Conservation (phyloP, 2,888 invertebrate species). For the Tridacna gigas region DNA sequence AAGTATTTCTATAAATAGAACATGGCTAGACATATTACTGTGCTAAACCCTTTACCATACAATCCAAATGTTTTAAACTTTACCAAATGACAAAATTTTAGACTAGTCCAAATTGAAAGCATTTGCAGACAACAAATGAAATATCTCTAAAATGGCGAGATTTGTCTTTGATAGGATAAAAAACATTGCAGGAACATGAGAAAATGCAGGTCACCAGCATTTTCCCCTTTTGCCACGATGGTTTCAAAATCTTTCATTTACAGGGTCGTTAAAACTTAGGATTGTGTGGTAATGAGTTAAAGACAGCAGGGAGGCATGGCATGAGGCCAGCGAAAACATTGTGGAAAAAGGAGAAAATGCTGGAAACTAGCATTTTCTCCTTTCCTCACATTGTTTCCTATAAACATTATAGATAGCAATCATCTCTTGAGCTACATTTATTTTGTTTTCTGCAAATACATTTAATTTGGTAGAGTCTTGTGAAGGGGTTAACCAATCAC, state of each 20-base stretch:
- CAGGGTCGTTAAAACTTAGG: neutral
- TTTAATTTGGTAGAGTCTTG: no score
- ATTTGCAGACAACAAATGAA: neutral
- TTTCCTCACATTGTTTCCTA: no score
- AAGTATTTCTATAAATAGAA: slow-evolving; percentile 12
- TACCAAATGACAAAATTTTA: neutral
- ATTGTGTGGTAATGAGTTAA: neutral
- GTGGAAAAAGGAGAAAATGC: no score
- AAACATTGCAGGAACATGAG: neutral
- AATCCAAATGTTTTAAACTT: neutral
- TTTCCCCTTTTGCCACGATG: neutral
- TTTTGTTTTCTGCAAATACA: no score
- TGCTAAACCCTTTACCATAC: neutral
- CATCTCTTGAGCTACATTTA: no score
- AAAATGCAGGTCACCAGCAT: neutral
- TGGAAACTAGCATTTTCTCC: no score
- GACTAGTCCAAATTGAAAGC: neutral
- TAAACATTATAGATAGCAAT: no score
- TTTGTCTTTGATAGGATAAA: neutral
- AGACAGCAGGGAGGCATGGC: neutral
- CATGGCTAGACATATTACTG: slow-evolving; percentile 7
- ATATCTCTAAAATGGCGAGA: neutral
- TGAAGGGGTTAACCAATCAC: no score
- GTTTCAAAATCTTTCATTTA: neutral
- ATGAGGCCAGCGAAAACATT: neutral